Base-by-base conservation (phyloP, 1,140 invertebrate species). In the Phthorimaea operculella region DNA sequence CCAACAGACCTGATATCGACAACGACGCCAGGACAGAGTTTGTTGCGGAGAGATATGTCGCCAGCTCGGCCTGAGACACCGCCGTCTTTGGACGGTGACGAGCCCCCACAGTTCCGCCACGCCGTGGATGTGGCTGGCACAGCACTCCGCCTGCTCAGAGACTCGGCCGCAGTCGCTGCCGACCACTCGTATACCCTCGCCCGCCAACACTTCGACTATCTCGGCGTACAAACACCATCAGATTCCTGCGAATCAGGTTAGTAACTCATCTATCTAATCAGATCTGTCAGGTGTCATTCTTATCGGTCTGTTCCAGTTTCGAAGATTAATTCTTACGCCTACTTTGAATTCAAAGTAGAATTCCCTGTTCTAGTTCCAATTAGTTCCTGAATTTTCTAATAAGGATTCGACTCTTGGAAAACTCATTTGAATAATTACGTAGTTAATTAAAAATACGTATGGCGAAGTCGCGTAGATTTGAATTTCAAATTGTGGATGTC, bases 181-280 rank as follows among this genome's bases (percentile, higher is more conserved):
- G 92, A 93, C 76, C 92, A 93, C 68, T 91, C 91, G 56, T 94
- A 93, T 74, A 92, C 86, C 58, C 77, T 88, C 17, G 86, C 86
- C 48, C 89, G 88, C 33, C 87, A 87, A 58, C 79, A 83, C 60
- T 67, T 89, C 44, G 89, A 90, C 59, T 87, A 87, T 64, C 86
- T 92, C 39, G 91, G 91, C 45, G 89, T 93, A 3, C 91, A 93
- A 65, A 95, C 93, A 58, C 93, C 94, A 47, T 95, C 93, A 3
- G 94, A 95, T 88, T 94, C 94, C 53, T 93, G 94, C 92, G 83
- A 91, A 91, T 91, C 70, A 80, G 70, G 79, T 83, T 17, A 66
- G 76, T 83, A 47, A 42, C 11, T n/a, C 39, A 42, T 42, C 21
- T 28, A 28, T 28, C 21, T 28, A 28, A 28, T 28, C 21, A 28